phyloP scores from a whole-genome alignment of 2,113 vertebrate species.

The Alectura lathami region DNA sequence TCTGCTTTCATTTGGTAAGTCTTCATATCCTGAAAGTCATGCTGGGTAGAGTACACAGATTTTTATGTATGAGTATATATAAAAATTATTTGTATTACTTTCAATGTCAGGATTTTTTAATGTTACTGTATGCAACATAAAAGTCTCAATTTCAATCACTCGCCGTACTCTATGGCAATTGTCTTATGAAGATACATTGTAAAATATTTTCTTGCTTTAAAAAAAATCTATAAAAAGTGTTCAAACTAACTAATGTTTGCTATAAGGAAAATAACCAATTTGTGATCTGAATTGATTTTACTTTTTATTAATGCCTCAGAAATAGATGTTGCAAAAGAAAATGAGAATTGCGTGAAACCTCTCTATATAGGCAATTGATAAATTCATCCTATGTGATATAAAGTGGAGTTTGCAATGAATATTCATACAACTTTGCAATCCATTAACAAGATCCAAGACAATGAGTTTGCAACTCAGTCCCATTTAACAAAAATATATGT shows the following conservation, averaged over 20 bases:
- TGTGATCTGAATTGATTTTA: slow-evolving; percentile 61
- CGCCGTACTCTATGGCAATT: neutral
- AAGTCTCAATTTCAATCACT: slow-evolving; percentile 51
- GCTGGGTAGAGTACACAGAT: neutral
- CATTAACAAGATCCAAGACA: slow-evolving; percentile 75
- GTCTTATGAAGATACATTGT: neutral
- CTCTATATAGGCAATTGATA: slow-evolving; percentile 68
- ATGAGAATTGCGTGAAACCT: slow-evolving; percentile 50
- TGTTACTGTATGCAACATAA: neutral
- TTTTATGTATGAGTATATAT: neutral
- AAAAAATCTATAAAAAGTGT: slow-evolving; percentile 54
- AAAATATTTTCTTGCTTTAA: slow-evolving; percentile 43
- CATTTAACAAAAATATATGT: slow-evolving; percentile 71
- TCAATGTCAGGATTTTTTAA: neutral
- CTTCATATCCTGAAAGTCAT: neutral
- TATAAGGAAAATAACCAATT: slow-evolving; percentile 66
- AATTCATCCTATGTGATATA: slow-evolving; percentile 67
- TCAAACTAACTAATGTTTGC: slow-evolving; percentile 62
- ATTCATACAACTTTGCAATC: slow-evolving; percentile 75
- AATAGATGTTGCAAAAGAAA: slow-evolving; percentile 66
- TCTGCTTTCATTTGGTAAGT: neutral
- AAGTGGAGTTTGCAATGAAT: slow-evolving; percentile 75
- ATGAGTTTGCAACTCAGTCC: slow-evolving; percentile 63
- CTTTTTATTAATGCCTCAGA: slow-evolving; percentile 57
- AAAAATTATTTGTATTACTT: neutral